phyloP scores from a whole-genome alignment of 2,113 vertebrate species.

The Hippoglossus stenolepis region DNA sequence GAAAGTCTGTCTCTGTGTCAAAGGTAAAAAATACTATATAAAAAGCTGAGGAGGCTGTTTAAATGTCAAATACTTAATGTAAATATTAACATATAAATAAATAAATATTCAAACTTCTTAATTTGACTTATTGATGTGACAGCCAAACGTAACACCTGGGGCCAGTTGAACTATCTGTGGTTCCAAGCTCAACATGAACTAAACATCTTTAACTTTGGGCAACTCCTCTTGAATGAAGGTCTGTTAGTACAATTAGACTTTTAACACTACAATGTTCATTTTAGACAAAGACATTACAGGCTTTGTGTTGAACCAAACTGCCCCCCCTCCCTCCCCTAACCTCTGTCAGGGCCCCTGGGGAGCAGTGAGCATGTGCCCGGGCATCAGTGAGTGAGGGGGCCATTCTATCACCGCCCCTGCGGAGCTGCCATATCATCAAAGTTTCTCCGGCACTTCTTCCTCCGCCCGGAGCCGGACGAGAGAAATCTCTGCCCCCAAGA shows the following conservation, averaged over 20 bases:
- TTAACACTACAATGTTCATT: neutral
- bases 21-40: neutral
- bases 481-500: slow-evolving; percentile 72
- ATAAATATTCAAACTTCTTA: neutral
- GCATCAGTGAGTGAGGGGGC: slow-evolving; percentile 15
- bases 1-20: neutral
- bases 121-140: neutral
- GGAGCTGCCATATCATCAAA: slow-evolving; percentile 73
- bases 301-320: neutral
- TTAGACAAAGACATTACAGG: neutral
- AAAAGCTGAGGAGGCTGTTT: neutral
- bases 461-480: slow-evolving; percentile 65
- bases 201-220: neutral
- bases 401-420: slow-evolving; percentile 32
- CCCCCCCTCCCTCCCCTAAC: neutral
- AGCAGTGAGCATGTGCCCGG: slow-evolving; percentile 8
- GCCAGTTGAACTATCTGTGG: no score
- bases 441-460: slow-evolving; percentile 60
- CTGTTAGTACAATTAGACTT: neutral
- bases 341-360: neutral
- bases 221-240: slow-evolving; percentile 5
- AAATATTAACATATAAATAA: no score
- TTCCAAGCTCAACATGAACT: no score
- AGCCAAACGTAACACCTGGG: no score
- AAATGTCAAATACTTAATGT: neutral